These are phyloP conservation scores for Agapostemon virescens DNA, from an alignment of 2,888 invertebrate species.

Conservation along the genomic window DNA sequence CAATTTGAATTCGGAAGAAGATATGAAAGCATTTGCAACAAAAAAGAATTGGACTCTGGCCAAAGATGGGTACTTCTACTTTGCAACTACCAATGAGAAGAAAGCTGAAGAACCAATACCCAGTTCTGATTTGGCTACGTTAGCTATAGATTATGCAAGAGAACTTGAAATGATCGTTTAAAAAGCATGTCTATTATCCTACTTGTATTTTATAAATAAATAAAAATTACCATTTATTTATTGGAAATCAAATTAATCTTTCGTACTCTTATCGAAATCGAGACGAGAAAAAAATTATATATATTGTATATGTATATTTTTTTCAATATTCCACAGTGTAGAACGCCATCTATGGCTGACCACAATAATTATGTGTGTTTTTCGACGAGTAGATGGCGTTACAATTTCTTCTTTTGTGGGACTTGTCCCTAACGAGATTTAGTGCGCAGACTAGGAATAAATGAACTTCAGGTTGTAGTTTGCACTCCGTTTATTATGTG, in stretches of 20 bases:
- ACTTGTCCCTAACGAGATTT: too few relatives aligned
- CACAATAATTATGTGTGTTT: too few relatives aligned
- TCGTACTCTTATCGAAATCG: neutral
- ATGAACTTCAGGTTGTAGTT: too few relatives aligned
- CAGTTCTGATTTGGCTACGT: constrained; percentile 93
- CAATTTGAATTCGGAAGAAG: constrained; percentile 89
- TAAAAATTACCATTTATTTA: constrained; percentile 51
- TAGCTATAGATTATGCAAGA: constrained; percentile 97
- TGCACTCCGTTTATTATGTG: too few relatives aligned
- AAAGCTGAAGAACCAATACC: constrained; percentile 91
- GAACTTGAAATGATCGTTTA: constrained; percentile 99
- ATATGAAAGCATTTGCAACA: constrained; percentile 89
- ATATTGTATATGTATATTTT: neutral
- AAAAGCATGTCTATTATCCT: constrained; percentile 64
- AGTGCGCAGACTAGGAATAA: too few relatives aligned
- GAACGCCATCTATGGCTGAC: too few relatives aligned
- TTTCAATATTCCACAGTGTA: neutral
- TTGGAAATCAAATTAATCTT: neutral
- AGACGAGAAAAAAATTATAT: neutral
- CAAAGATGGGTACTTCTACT: constrained; percentile 90
- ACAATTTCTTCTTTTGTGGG: too few relatives aligned
- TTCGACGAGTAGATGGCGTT: too few relatives aligned
- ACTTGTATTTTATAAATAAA: constrained; percentile 57
- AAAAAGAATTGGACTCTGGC: constrained; percentile 93
- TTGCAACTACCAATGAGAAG: constrained; percentile 88